Percentiles rank a stretch among this genome's conserved stretches.
phyloP scores from a whole-genome alignment of 2,113 vertebrate genomes.

The Halcyon senegalensis region DNA sequence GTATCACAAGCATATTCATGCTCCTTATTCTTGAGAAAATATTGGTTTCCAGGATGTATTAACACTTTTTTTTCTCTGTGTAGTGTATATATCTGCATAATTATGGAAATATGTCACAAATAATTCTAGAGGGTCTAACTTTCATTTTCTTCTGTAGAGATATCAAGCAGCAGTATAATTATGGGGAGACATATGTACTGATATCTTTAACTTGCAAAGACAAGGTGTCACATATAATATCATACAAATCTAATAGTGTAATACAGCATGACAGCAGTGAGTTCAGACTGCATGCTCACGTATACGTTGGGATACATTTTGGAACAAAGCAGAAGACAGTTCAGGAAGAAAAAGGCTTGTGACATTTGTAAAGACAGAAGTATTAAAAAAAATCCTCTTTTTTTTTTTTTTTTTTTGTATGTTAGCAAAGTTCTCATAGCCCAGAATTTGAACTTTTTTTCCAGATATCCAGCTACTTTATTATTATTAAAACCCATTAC shows the following conservation, averaged over 20 bases:
- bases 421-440: background rate
- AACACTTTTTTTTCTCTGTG: background rate
- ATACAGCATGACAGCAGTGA: background rate
- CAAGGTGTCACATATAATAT: slow-evolving; percentile 44
- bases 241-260: background rate
- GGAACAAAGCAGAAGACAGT: background rate
- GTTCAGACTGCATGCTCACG: background rate
- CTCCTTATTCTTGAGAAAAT: background rate
- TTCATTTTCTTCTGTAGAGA: slow-evolving; percentile 30
- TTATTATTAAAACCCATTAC: background rate
- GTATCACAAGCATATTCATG: background rate
- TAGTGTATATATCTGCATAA: slow-evolving; percentile 7
- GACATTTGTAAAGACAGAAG: background rate
- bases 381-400: background rate
- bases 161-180: slow-evolving; percentile 36
- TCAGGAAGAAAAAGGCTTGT: background rate
- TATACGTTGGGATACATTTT: background rate
- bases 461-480: background rate
- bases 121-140: slow-evolving; percentile 9
- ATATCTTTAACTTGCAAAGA: slow-evolving; percentile 45
- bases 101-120: slow-evolving; percentile 35
- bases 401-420: background rate
- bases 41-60: background rate
- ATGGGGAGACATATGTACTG: background rate
- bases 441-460: background rate